These are phyloP conservation scores for Lethenteron camtschaticum DNA, from an alignment of 2,113 vertebrate genomes.

Conservation along the genomic window DNA sequence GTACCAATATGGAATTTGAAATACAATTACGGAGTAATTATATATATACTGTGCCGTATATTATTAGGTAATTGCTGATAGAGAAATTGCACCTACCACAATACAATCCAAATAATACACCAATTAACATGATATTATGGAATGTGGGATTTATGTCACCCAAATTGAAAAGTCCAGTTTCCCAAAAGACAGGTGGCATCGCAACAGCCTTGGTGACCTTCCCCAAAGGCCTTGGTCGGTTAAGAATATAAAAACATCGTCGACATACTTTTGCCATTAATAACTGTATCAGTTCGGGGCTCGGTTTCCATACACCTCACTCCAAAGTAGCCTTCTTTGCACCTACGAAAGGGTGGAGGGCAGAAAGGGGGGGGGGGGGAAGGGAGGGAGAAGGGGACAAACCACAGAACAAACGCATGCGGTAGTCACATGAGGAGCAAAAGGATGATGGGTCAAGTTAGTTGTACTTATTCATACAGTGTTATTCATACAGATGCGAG, in stretches of 20 bases:
- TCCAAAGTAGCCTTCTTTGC: constrained; percentile 86
- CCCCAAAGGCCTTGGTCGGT: neutral
- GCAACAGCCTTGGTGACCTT: neutral
- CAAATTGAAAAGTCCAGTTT: too few species aligned
- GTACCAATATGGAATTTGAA: too few species aligned
- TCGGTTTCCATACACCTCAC: constrained; percentile 84
- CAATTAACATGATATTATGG: too few species aligned
- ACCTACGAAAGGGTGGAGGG: constrained; percentile 26
- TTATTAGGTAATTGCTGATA: too few species aligned
- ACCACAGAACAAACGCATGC: constrained; percentile 43
- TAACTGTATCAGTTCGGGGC: constrained; percentile 20
- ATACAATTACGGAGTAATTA: too few species aligned
- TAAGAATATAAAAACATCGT: constrained; percentile 3
- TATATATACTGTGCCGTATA: too few species aligned
- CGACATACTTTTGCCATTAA: constrained; percentile 6
- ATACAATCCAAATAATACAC: too few species aligned
- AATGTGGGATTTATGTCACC: too few species aligned
- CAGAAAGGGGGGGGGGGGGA: constrained; percentile 41
- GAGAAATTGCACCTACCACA: too few species aligned
- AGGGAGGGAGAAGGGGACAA: constrained; percentile 69
- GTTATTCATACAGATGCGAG: too few species aligned
- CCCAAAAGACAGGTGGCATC: too few species aligned
- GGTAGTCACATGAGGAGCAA: constrained; percentile 5
- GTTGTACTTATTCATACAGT: neutral
- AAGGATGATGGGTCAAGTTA: constrained; percentile 3